Conservation (phyloP, 2,888 invertebrate species). For the Rhagonycha fulva region DNA sequence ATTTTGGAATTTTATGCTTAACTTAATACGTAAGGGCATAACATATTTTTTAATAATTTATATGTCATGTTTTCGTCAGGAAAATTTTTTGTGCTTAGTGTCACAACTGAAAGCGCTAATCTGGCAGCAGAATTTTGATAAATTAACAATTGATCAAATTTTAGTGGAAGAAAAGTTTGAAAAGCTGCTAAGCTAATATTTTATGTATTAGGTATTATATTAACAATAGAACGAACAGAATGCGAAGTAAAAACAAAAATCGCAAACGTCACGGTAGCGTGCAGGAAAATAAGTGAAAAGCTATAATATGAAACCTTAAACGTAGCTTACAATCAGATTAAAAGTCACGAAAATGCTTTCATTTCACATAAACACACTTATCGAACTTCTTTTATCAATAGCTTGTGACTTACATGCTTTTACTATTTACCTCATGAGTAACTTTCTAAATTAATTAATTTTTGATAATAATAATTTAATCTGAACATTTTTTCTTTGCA, state of each 20-base stretch:
- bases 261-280: neutral
- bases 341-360: slow-evolving; percentile 6
- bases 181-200: neutral
- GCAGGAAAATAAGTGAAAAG: slow-evolving; percentile 4
- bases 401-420: neutral
- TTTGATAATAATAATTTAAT: neutral
- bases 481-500: neutral
- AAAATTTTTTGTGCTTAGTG: too few species aligned
- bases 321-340: slow-evolving; percentile 15
- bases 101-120: too few species aligned
- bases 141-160: neutral
- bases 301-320: slow-evolving; percentile 16
- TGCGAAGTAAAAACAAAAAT: neutral
- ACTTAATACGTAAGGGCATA: too few species aligned
- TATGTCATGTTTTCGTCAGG: too few species aligned
- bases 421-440: neutral
- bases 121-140: too few species aligned
- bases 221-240: neutral
- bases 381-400: slow-evolving; percentile 11
- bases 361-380: slow-evolving; percentile 10
- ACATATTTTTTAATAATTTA: too few species aligned
- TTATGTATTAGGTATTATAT: neutral
- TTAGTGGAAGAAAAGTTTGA: neutral
- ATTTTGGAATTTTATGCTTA: too few species aligned
- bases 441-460: neutral